phyloP scores from a whole-genome alignment of 2,888 invertebrate genomes.

The Ophonus ardosiacus region DNA sequence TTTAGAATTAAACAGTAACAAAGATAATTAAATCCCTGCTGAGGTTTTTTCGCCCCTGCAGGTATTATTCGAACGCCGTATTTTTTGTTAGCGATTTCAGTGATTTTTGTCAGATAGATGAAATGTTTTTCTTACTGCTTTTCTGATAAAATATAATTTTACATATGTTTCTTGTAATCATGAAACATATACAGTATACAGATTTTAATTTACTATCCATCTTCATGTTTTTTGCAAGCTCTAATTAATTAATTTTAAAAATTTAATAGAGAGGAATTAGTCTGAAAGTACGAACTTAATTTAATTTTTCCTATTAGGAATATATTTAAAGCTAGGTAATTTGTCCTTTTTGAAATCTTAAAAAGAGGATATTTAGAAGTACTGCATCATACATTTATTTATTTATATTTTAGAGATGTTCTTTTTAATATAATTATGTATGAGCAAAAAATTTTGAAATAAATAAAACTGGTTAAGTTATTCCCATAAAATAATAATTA shows the following conservation, averaged over 20 bases:
- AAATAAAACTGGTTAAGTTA: too few relatives aligned
- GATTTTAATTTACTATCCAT: background rate
- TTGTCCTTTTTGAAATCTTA: background rate
- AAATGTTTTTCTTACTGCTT: slow-evolving; percentile 11
- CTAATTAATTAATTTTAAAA: slow-evolving; percentile 22
- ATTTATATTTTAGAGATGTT: too few relatives aligned
- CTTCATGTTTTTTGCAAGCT: background rate
- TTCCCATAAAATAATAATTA: too few relatives aligned
- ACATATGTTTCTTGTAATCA: slow-evolving; percentile 2
- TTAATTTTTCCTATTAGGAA: background rate
- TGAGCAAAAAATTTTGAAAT: too few relatives aligned
- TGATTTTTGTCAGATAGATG: slow-evolving; percentile 14
- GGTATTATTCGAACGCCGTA: slow-evolving; percentile 32
- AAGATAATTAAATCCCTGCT: slow-evolving; percentile 53
- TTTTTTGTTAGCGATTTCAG: slow-evolving; percentile 34
- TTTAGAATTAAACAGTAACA: slow-evolving; percentile 58
- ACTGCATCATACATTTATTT: background rate
- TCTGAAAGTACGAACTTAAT: slow-evolving; percentile 2
- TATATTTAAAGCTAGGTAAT: slow-evolving; percentile 15
- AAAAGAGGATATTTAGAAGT: background rate
- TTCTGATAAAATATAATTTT: slow-evolving; percentile 24
- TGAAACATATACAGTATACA: background rate
- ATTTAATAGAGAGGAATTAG: slow-evolving; percentile 16
- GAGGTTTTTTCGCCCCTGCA: slow-evolving; percentile 23
- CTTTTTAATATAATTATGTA: too few relatives aligned